Conservation (phyloP, 2,888 invertebrate species). For the Rhopalosiphum nymphaeae region DNA sequence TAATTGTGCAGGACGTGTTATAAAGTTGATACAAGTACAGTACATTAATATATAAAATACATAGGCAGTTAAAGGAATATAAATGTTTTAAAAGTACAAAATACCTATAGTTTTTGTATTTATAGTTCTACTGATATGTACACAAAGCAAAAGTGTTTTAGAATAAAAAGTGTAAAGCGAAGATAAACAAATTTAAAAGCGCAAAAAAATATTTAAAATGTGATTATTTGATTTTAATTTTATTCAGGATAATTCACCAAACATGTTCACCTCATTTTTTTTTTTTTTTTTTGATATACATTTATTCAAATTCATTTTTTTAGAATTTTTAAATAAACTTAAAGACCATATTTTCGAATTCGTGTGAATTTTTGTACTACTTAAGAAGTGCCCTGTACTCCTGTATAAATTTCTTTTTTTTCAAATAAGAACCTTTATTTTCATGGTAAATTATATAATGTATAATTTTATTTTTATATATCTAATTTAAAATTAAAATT, state of each 20-base stretch:
- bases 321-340: neutral
- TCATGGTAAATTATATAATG: neutral
- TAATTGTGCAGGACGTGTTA: conserved; percentile 7
- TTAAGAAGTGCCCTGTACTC: neutral
- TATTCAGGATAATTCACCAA: neutral
- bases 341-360: neutral
- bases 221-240: neutral
- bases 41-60: neutral
- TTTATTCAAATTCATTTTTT: neutral
- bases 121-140: neutral
- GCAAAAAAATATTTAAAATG: conserved; percentile 1
- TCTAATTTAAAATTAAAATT: neutral
- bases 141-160: conserved; percentile 6
- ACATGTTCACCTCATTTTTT: neutral
- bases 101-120: neutral
- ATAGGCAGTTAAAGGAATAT: neutral
- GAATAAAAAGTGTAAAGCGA: conserved; percentile 15
- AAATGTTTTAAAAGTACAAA: neutral
- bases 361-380: neutral
- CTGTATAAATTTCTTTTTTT: neutral
- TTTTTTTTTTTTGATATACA: neutral
- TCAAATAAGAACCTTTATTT: neutral
- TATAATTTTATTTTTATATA: neutral
- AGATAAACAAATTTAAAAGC: neutral
- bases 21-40: neutral